phyloP scores from a whole-genome alignment of 2,797 vertebrate species.

The Darevskia mixta region DNA sequence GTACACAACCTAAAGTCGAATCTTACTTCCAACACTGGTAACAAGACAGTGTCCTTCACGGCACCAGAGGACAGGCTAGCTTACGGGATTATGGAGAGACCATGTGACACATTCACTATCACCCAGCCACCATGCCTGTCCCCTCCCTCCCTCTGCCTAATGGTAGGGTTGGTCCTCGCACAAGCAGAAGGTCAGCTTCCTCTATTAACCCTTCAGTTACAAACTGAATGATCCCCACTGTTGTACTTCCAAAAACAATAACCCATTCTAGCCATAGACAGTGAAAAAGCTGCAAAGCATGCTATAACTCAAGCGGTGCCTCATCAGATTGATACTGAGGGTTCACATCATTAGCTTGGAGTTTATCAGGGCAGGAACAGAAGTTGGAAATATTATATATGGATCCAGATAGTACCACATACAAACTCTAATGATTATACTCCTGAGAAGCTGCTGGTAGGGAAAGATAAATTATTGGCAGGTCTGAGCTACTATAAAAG shows the following conservation, averaged over 20 bases:
- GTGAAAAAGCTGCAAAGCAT: neutral
- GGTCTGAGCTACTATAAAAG: neutral
- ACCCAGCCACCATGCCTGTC: too few relatives aligned
- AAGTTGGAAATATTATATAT: neutral
- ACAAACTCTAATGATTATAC: neutral
- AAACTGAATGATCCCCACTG: too few relatives aligned
- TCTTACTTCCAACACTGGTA: too few relatives aligned
- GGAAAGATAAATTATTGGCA: neutral
- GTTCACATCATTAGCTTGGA: neutral
- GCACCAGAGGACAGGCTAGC: too few relatives aligned
- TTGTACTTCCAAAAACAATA: neutral
- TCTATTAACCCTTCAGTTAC: too few relatives aligned
- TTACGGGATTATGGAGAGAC: too few relatives aligned
- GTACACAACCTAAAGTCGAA: too few relatives aligned
- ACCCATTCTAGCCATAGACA: neutral
- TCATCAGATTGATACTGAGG: neutral
- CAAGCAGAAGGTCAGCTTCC: too few relatives aligned
- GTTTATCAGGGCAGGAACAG: neutral
- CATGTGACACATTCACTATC: too few relatives aligned
- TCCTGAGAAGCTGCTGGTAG: fast-evolving
- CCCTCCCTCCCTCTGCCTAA: too few relatives aligned
- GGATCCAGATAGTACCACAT: neutral
- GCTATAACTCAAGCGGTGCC: neutral
- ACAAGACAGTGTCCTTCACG: too few relatives aligned
- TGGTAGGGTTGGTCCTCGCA: too few relatives aligned